Conservation (phyloP, 2,113 vertebrate species). For the Alexandromys fortis region DNA sequence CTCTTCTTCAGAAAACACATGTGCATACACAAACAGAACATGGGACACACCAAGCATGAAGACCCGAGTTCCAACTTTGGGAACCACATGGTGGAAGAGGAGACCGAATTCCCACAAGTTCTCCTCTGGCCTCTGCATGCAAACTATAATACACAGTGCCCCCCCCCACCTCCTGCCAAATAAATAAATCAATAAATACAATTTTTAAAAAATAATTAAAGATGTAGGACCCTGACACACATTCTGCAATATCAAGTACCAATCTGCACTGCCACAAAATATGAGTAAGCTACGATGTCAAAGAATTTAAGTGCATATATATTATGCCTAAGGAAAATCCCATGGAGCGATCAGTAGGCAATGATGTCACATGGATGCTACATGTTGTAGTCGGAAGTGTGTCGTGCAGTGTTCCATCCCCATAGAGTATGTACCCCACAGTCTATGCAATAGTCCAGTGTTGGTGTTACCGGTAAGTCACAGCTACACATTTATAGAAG, state of each 20-base stretch:
- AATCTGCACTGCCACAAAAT: not conserved
- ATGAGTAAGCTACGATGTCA: not conserved
- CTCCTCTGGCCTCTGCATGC: too few species aligned
- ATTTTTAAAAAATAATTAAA: not conserved
- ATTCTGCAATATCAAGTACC: not conserved
- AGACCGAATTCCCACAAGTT: not conserved
- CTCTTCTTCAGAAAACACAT: not conserved
- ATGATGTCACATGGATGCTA: not conserved
- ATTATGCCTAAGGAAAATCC: not conserved
- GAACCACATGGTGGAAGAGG: not conserved
- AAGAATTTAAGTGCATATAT: not conserved
- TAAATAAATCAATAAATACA: not conserved
- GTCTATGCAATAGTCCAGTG: not conserved
- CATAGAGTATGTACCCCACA: rapidly evolving
- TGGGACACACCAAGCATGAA: not conserved
- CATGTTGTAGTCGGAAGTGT: not conserved
- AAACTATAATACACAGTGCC: not conserved
- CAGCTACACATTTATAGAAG: not conserved
- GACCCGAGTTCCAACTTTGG: not conserved
- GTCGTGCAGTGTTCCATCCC: not conserved
- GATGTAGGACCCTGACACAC: too few species aligned
- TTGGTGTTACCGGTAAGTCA: not conserved
- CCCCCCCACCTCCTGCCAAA: not conserved
- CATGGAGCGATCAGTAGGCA: not conserved
- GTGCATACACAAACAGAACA: not conserved